Conservation (phyloP, 2,113 vertebrate species). For the Cervus canadensis region DNA sequence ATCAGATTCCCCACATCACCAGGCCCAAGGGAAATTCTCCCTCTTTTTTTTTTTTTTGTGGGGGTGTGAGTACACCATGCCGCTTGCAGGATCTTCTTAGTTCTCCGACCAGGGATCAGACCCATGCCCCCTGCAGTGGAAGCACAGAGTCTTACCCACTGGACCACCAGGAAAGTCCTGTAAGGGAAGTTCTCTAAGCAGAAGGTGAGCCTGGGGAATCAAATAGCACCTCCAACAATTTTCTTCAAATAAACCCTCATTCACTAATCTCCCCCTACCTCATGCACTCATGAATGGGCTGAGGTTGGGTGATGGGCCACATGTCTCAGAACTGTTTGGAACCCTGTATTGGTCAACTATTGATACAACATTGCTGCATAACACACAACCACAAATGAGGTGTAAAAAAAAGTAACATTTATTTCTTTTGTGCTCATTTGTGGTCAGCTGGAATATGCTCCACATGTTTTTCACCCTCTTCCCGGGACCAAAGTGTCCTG, state of each 20-base stretch:
- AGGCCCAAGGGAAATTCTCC: not conserved
- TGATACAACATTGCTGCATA: not conserved
- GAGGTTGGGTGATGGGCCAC: not conserved
- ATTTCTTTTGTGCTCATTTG: constrained; percentile 16
- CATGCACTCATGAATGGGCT: not conserved
- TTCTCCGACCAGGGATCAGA: not conserved
- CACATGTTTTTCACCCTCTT: not conserved
- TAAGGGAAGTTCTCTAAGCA: not conserved
- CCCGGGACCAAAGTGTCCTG: not conserved
- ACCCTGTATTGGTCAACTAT: not conserved
- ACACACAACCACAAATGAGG: not conserved
- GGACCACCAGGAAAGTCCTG: not conserved
- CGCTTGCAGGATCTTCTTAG: not conserved
- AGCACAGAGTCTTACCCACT: not conserved
- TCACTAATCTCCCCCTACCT: not conserved
- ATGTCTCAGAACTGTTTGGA: not conserved
- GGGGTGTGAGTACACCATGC: not conserved
- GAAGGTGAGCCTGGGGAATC: not conserved
- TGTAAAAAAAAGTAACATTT: not conserved
- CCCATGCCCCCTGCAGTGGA: not conserved
- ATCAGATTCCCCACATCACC: not conserved
- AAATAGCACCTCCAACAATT: not conserved
- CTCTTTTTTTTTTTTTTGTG: not conserved
- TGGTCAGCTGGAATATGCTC: not conserved
- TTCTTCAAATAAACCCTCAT: not conserved